Percentiles rank a stretch among this genome's conserved stretches.
Evolutionary conservation across 2,113 vertebrate species (phyloP).

Genomic region (Ophthalmolycus amberensis): DNA sequence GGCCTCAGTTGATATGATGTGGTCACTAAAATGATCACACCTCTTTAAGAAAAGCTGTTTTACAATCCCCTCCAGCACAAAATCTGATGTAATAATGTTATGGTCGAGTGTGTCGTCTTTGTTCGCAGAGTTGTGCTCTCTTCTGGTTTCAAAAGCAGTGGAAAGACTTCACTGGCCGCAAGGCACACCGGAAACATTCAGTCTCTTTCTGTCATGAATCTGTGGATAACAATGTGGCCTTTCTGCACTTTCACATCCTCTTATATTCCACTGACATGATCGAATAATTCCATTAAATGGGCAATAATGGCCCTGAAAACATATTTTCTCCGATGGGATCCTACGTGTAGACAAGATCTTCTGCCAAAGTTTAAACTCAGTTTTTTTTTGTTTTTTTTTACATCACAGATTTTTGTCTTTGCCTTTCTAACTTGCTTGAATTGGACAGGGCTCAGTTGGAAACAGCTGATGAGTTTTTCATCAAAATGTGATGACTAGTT

Average conservation of each 20-base stretch:
- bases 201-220: neutral
- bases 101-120: neutral
- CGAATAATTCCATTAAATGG: neutral
- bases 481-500: neutral
- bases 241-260: conserved; percentile 16
- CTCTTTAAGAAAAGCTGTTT: neutral
- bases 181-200: neutral
- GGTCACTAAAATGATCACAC: neutral
- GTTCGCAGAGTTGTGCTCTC: neutral
- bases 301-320: neutral
- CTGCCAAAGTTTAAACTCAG: too few relatives aligned
- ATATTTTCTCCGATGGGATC: too few relatives aligned
- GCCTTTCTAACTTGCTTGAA: neutral
- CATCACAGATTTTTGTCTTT: neutral
- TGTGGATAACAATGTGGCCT: neutral
- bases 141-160: too few relatives aligned
- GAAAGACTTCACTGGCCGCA: neutral
- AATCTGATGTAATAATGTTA: neutral
- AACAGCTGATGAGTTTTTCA: neutral
- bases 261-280: neutral
- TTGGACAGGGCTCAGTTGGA: neutral
- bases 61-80: neutral
- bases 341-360: too few relatives aligned
- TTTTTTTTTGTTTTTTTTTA: too few relatives aligned
- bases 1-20: neutral